Evolutionary conservation across 1,140 invertebrate species (phyloP), one percentile per base, ranked within the genome.

Genomic region (Batillaria attramentaria): DNA sequence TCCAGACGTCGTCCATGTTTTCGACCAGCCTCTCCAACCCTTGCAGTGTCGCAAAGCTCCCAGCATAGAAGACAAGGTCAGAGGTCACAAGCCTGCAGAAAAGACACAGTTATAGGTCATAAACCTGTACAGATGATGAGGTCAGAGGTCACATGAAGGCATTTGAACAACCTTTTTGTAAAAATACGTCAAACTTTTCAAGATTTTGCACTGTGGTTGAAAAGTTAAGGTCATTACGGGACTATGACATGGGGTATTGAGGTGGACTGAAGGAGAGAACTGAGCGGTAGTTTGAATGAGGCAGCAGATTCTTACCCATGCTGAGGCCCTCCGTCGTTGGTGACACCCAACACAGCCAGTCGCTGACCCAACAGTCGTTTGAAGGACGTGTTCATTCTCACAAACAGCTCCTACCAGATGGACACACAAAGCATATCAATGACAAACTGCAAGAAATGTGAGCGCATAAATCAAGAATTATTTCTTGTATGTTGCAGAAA

Each of bases 21-120:
- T 81, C 69, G 16, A 76, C 84, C 60, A 89, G 79, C 37, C 83
- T 78, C 78, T 88, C 87, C 73, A 89, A 84, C 70, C 91, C 87
- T 72, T 96, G 95, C 35, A 98, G 91, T 83, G 95, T 95, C 89
- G 95, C 94, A 81, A 99, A 93, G 83, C 96, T 98, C 91, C 98
- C 96, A 80, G 97, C 93, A 91, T 99, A 99, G 92, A 98, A 99
- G 68, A 96, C 96, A 86, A 99, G 92, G 93, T 99, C 98, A 37
- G 97, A 96, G 39, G 95, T 98, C 4, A 99, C 97, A 82, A 98
- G 94, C 68, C 94, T 94, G 88, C 72, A 92, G 90, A 81, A 77
- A 72, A 79, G 13, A 50, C 24, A 62, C 2, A 18, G 33, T 20
- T 24, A 70, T 54, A 18, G 50, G 50, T 16, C n/a, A 18, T 54